Conservation (phyloP, 2,888 invertebrate species). For the Lasioglossum calceatum region DNA sequence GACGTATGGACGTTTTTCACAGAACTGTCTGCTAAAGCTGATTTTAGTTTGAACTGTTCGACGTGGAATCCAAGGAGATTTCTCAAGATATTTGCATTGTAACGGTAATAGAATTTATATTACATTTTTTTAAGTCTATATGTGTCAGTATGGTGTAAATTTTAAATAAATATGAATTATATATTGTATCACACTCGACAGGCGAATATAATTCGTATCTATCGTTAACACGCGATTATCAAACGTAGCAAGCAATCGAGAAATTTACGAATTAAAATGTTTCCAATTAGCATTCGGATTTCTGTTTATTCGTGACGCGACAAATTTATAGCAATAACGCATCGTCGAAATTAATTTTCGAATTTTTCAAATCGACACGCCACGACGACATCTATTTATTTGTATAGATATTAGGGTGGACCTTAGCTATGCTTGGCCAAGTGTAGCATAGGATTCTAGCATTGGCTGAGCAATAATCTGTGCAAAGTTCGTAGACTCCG, state of each 20-base stretch:
- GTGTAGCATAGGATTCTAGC: neutral
- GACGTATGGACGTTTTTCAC: constrained; percentile 20
- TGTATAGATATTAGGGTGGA: constrained; percentile 28
- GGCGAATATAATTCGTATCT: constrained; percentile 26
- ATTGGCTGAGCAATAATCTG: neutral
- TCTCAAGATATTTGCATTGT: constrained; percentile 15
- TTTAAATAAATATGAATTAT: constrained; percentile 36
- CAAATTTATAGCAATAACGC: constrained; percentile 23
- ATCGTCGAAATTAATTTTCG: constrained; percentile 17
- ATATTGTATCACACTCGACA: constrained; percentile 9
- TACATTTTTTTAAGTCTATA: constrained; percentile 32
- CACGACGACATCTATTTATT: constrained; percentile 56
- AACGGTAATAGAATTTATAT: constrained; percentile 22
- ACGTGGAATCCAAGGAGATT: constrained; percentile 13
- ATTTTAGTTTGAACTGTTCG: constrained; percentile 55
- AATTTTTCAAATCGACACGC: constrained; percentile 7
- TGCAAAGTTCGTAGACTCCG: neutral
- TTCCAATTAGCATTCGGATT: constrained; percentile 7
- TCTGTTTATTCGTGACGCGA: constrained; percentile 10
- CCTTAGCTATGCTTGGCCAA: neutral
- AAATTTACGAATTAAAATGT: neutral
- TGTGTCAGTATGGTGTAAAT: constrained; percentile 23
- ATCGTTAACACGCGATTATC: constrained; percentile 9
- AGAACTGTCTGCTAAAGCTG: constrained; percentile 48
- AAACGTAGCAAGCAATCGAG: constrained; percentile 8